A percentile compares a stretch with the other conserved stretches of the same genome.
Conservation (phyloP, 2,113 vertebrate genomes). For the Sus scrofa region T2T-Sscrofa CM000818.6:58094001-58094500, state of each 20-base stretch:
- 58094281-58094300: background rate
- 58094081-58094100: background rate
- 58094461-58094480: accelerated
- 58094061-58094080: background rate
- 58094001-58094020: background rate
- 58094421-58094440: background rate
- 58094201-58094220: background rate
- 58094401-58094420: background rate
- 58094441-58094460: background rate
- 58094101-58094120: background rate
- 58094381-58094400: background rate
- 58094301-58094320: background rate
- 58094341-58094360: no score
- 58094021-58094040: background rate
- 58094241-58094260: background rate
- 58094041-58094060: background rate
- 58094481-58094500: background rate
- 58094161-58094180: background rate
- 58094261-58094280: background rate
- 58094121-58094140: background rate
- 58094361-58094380: no score
- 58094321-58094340: background rate
- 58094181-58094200: background rate
- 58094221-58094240: background rate
- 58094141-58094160: background rate